Evolutionary conservation across 2,113 vertebrate genomes (phyloP), one percentile per base, ranked within the genome.

Genomic region (Alligator sinensis): DNA sequence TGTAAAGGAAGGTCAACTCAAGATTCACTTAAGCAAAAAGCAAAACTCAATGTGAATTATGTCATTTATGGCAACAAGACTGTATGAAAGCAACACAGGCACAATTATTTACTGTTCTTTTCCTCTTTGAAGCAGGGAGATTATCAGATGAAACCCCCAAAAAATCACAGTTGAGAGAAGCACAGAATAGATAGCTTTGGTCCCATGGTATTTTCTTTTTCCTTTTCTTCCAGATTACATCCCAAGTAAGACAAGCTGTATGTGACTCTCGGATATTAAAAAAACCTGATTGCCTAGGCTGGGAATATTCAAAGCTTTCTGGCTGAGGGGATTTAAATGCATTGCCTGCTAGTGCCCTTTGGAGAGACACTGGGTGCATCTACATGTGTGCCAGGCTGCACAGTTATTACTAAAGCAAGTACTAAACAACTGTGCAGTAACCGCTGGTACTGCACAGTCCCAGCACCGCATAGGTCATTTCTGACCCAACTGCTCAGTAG

Each of bases 231-330:
- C 38, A 58, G 8, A 58, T 19, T 47, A 55, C 4, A 22, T 4
- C 30, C 74, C n/a, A 3, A 80, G 16, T 34, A 75, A 84, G 6
- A 2, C 8, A 1, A 1, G 2, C 17, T 1, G 4, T 14, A 27
- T 6, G 15, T 8, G 1, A 18, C 9, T 77, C 21, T 8, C 14
- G 24, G 16, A 54, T 3, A 28, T 5, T 3, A 3, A 1, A 79
- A 60, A 82, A 68, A 27, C 2, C 7, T 13, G 0, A 2, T 62
- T 77, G 4, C 3, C 57, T 4, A 55, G 14, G 38, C 8, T 60
- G 78, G 27, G 75, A 9, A 19, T 61, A 14, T 9, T 55, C 14
- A 2, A 30, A 34, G 27, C 24, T 94, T 54, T 25, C 17, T 24
- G 27, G 11, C 28, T 58, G 59, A 11, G 2, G 27, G 63, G 47